These are phyloP conservation scores for Xanthorhoe spadicearia DNA, from an alignment of 2,888 invertebrate species.

Conservation along the genomic window DNA sequence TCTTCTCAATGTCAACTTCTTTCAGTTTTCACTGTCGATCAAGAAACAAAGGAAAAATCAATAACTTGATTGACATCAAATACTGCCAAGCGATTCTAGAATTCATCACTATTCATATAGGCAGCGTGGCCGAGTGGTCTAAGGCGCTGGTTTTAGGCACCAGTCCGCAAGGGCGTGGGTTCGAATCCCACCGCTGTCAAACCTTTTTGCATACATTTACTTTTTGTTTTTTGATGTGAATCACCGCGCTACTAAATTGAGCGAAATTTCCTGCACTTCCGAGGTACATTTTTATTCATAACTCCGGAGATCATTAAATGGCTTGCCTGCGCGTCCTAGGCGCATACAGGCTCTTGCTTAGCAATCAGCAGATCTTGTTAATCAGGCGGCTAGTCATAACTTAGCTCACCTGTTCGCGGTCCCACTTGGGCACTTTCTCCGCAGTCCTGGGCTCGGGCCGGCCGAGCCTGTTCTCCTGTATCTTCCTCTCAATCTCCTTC, in stretches of 20 bases:
- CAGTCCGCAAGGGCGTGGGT: conserved; percentile 89
- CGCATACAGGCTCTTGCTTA: too few species aligned
- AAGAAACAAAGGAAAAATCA: conserved; percentile 59
- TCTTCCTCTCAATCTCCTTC: conserved; percentile 95
- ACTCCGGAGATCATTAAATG: too few species aligned
- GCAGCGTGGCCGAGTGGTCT: conserved; percentile 89
- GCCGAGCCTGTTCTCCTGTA: conserved; percentile 90
- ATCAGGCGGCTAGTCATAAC: too few species aligned
- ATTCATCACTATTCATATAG: conserved; percentile 41
- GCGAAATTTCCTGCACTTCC: too few species aligned
- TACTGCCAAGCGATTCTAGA: background rate
- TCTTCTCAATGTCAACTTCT: conserved; percentile 73
- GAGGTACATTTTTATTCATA: too few species aligned
- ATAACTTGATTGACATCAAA: background rate
- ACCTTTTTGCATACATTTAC: conserved; percentile 32
- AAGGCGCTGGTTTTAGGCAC: conserved; percentile 88
- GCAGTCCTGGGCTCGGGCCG: conserved; percentile 85
- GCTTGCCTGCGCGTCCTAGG: too few species aligned
- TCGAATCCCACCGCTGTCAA: conserved; percentile 88
- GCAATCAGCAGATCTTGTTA: too few species aligned
- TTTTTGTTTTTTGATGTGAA: too few species aligned
- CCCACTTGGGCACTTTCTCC: conserved; percentile 96
- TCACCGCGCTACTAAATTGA: too few species aligned
- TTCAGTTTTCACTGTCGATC: conserved; percentile 71
- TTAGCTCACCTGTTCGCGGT: conserved; percentile 88